Evolutionary conservation across 2,113 vertebrate genomes (phyloP).

Genomic region (Siniperca chuatsi): DNA sequence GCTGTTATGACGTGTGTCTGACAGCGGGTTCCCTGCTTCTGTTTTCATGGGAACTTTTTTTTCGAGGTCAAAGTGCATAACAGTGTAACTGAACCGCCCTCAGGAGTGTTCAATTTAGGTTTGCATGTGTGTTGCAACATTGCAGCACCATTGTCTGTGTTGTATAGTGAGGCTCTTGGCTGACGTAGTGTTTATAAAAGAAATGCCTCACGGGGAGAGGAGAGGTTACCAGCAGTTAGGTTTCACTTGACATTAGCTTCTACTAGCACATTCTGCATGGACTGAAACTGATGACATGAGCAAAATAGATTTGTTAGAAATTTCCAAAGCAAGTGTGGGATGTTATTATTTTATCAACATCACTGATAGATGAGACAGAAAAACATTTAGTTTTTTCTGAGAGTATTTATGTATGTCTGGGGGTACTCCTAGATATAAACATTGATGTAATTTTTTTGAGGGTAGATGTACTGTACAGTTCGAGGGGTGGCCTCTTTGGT

Average conservation of each 20-base stretch:
- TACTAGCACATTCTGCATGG: too few species aligned
- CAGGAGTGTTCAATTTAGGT: constrained; percentile 29
- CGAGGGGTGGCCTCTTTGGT: not conserved
- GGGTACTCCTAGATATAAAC: not conserved
- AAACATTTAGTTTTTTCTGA: not conserved
- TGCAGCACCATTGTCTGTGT: constrained; percentile 26
- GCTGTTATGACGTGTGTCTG: constrained; percentile 15
- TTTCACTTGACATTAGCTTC: constrained; percentile 16
- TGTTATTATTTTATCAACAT: not conserved
- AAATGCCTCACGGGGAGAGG: constrained; percentile 5
- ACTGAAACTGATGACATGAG: not conserved
- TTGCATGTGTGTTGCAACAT: constrained; percentile 24
- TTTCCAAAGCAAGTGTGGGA: not conserved
- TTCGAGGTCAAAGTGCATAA: constrained; percentile 40
- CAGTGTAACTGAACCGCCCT: not conserved
- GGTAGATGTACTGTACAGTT: not conserved
- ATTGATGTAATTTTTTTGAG: not conserved
- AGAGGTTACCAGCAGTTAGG: constrained; percentile 23
- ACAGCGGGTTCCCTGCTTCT: constrained; percentile 2
- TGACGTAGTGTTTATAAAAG: constrained; percentile 13
- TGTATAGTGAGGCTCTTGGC: constrained; percentile 12
- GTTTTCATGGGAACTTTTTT: constrained; percentile 24
- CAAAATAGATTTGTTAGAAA: not conserved
- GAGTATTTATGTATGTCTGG: not conserved
- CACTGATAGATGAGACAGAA: not conserved